phyloP scores from a whole-genome alignment of 2,888 invertebrate genomes.

The Standfussiana lucernea region DNA sequence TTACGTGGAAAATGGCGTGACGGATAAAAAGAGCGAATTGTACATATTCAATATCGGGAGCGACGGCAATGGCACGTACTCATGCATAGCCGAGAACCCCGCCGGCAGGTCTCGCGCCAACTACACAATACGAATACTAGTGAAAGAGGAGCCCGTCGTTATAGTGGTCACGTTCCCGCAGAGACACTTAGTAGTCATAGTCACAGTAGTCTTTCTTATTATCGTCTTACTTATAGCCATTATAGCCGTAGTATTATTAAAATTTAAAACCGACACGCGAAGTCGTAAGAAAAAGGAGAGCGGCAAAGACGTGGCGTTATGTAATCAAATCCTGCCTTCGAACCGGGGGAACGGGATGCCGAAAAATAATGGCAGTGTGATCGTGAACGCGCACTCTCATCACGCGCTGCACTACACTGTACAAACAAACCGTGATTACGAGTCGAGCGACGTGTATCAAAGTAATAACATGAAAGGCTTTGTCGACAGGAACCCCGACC shows the following conservation, averaged over 20 bases:
- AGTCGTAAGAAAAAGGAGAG: slow-evolving; percentile 90
- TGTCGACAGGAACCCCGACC: slow-evolving; percentile 94
- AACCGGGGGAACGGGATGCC: slow-evolving; percentile 88
- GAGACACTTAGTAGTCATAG: slow-evolving; percentile 93
- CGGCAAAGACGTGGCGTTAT: slow-evolving; percentile 91
- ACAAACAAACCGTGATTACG: slow-evolving; percentile 90
- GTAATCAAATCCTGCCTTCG: slow-evolving; percentile 89
- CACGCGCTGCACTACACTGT: slow-evolving; percentile 90
- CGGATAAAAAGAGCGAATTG: slow-evolving; percentile 94
- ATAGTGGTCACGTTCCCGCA: slow-evolving; percentile 93
- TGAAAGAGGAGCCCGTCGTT: slow-evolving; percentile 93
- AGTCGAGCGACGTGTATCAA: slow-evolving; percentile 88
- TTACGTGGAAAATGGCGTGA: slow-evolving; percentile 93
- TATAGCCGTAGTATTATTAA: slow-evolving; percentile 92
- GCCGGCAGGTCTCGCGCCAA: slow-evolving; percentile 95
- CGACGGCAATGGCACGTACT: slow-evolving; percentile 96
- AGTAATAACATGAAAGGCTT: slow-evolving; percentile 88
- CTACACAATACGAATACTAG: slow-evolving; percentile 94
- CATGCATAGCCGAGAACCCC: slow-evolving; percentile 96
- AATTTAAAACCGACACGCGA: slow-evolving; percentile 88
- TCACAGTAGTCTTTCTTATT: slow-evolving; percentile 92
- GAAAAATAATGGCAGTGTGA: slow-evolving; percentile 90
- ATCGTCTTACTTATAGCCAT: slow-evolving; percentile 92
- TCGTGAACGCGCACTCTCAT: slow-evolving; percentile 90
- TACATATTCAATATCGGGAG: slow-evolving; percentile 94